Evolutionary conservation across 2,888 invertebrate genomes (phyloP), one percentile per base, ranked within the genome.

Genomic region (Norana najaformis): DNA sequence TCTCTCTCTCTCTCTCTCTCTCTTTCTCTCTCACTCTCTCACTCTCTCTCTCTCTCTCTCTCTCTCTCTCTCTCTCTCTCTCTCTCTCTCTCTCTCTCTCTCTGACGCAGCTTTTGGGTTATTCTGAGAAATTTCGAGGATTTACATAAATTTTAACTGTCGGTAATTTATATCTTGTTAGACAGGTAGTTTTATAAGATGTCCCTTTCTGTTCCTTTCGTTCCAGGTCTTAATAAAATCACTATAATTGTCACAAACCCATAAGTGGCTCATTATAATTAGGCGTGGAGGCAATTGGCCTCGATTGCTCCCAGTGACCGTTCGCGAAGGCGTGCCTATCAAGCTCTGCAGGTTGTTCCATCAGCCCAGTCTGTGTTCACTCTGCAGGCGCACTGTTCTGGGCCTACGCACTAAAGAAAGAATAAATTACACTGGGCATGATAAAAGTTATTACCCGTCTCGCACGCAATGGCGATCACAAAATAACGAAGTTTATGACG

Each of bases 391-490:
- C 23, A 53, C 69, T n/a, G n/a, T 53, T 53, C 30, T n/a, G 69
- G 69, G 69, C 69, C 69, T n/a, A n/a, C 69, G 69, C n/a, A 69
- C 69, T 5, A 23, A 47, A 47, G 4, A 69, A 69, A 16, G 69
- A 69, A 69, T n/a, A 69, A 69, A 69, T n/a, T 69, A n/a, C 69
- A 69, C n/a, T 69, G 69, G 69, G n/a, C 69, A n/a, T n/a, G 30
- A 69, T n/a, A n/a, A 41, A 69, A n/a, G 30, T 69, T 30, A 30
- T 69, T n/a, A n/a, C 8, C 47, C 20, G 23, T 47, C 47, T 47
- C 1, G 23, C 23, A 47, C 47, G 23, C 23, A 69, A n/a, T 69
- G 69, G 69, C 69, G 69, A 2, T 69, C 1, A n/a, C n/a, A 69
- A 69, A 69, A 30, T 69, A n/a, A 69, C 69, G 69, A 69, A 23